Evolutionary conservation across 1,140 invertebrate species (phyloP).

Genomic region (Notospermus geniculatus): DNA sequence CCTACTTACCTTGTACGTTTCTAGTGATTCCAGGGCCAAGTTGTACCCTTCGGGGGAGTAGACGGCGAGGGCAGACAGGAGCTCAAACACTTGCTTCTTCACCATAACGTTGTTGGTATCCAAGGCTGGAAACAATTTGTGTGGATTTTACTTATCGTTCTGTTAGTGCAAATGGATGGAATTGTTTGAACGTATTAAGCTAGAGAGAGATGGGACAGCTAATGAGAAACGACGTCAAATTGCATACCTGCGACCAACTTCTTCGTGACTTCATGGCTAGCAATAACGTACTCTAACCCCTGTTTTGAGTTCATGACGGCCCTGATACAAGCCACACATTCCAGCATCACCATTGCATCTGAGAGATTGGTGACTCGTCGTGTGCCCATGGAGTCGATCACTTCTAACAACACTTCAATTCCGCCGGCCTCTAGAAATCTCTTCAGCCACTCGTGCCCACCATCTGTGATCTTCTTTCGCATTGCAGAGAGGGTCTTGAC

Average conservation of each 20-base stretch:
- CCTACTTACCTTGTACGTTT: conserved; percentile 54
- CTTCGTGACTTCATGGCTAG: conserved; percentile 51
- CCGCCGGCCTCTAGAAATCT: conserved; percentile 59
- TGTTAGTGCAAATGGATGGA: no score
- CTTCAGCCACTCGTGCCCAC: conserved; percentile 55
- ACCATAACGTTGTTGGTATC: conserved; percentile 57
- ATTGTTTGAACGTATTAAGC: no score
- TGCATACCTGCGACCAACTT: conserved; percentile 58
- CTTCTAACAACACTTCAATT: conserved; percentile 56
- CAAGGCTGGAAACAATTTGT: conserved; percentile 57
- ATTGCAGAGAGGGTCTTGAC: conserved; percentile 55
- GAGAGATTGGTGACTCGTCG: conserved; percentile 42
- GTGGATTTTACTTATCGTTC: no score
- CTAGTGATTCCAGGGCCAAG: conserved; percentile 56
- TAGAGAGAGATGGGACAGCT: no score
- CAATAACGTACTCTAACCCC: conserved; percentile 58
- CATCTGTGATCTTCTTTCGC: conserved; percentile 50
- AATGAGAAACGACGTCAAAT: no score
- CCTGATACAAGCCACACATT: conserved; percentile 57
- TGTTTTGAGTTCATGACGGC: conserved; percentile 59
- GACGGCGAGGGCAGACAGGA: conserved; percentile 59
- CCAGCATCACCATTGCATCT: conserved; percentile 56
- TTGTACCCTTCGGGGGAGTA: conserved; percentile 58
- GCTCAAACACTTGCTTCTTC: conserved; percentile 62
- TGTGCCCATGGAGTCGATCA: conserved; percentile 51